Base-by-base conservation (phyloP, 2,797 vertebrate species). In the Morus bassanus region DNA sequence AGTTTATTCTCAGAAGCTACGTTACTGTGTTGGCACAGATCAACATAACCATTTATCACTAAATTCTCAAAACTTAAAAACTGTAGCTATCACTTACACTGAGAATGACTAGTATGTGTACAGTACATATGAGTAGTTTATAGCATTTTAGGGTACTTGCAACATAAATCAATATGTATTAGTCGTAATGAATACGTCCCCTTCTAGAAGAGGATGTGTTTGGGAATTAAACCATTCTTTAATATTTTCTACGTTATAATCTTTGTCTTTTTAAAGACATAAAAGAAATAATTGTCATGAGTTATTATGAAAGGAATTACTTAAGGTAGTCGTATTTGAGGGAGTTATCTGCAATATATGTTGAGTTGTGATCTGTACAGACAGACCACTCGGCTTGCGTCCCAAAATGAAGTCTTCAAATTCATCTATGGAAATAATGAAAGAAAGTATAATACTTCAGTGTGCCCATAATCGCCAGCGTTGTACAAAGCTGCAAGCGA, bases 1-100 rank as follows among this genome's bases (percentile, higher is more conserved):
- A 91, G 43, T 97, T 97, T 97, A 93, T 96, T 98, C 85, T 97
- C 92, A 93, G 89, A 98, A 97, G 88, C 95, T 97, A 43, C 61
- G 94, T 97, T 97, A 92, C 63, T 93, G 33, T 96, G 72, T 90
- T 68, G 76, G 76, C 78, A 92, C n/a, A 96, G 83, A 96, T 97
- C 96, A 97, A 73, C 75, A 86, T 95, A 96, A 95, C 91, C 77
- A 91, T 98, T 97, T 97, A 96, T 97, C 94, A 94, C 65, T 96
- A 67, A 94, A 95, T 91, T 96, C 41, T 92, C 74, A 91, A 95
- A 92, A 77, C 92, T 81, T 94, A 89, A 95, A 88, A 96, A 83
- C 92, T 88, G 48, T 48, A 91, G 22, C 30, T 53, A 33, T 95
- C 31, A 84, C 89, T 91, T 84, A 85, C 14, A 13, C n/a, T n/a